These are phyloP conservation scores for Vireo altiloquus DNA, from an alignment of 2,113 vertebrate genomes.

Conservation along the genomic window DNA sequence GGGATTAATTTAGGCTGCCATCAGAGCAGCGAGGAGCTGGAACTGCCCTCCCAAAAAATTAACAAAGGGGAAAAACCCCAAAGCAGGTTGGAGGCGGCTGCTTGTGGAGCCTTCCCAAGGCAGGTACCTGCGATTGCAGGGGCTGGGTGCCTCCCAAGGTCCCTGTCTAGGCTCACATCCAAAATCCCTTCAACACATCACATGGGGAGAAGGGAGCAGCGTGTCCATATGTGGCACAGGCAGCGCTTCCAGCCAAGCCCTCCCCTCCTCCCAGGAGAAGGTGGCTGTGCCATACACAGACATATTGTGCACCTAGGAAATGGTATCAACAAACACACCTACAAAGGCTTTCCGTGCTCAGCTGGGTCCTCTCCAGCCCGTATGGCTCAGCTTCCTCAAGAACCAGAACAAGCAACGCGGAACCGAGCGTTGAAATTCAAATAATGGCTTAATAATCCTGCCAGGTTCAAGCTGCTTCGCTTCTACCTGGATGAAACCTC, in stretches of 20 bases:
- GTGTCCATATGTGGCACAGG: background rate
- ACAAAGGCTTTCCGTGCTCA: background rate
- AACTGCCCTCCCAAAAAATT: background rate
- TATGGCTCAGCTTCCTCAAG: background rate
- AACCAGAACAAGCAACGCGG: background rate
- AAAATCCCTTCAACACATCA: conserved; percentile 32
- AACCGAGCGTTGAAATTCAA: background rate
- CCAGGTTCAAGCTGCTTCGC: background rate
- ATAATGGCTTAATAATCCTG: background rate
- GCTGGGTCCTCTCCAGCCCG: background rate
- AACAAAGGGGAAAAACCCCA: background rate
- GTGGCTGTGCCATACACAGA: background rate
- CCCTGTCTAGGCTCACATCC: background rate
- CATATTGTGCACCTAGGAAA: conserved; percentile 16
- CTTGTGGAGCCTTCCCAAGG: background rate
- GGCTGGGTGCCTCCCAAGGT: background rate
- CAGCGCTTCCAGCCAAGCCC: background rate
- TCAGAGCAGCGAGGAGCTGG: background rate
- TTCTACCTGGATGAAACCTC: background rate
- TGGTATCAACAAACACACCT: conserved; percentile 29
- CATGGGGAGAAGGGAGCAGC: background rate
- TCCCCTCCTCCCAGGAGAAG: background rate
- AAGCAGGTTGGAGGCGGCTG: background rate
- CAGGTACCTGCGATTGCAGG: background rate
- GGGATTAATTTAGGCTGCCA: background rate